Conservation (phyloP, 2,888 invertebrate species). For the Cryptus viduatorius region DNA sequence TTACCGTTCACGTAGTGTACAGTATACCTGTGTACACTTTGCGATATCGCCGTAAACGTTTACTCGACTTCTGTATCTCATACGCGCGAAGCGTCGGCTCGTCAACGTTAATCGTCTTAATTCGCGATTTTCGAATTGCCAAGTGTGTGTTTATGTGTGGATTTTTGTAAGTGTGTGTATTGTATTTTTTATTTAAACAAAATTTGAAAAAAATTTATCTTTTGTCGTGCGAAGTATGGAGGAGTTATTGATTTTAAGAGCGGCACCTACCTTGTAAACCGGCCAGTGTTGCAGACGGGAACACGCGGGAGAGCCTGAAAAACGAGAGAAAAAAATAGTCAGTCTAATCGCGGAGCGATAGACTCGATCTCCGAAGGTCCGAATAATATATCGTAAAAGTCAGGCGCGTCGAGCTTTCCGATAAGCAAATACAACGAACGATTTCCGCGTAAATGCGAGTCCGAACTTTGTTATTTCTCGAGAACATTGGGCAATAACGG, state of each 20-base stretch:
- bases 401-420: slow-evolving; percentile 32
- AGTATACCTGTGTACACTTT: slow-evolving; percentile 38
- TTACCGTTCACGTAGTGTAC: slow-evolving; percentile 29
- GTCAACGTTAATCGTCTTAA: neutral
- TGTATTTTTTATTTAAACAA: slow-evolving; percentile 13
- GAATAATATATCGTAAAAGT: slow-evolving; percentile 51
- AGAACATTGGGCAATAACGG: neutral
- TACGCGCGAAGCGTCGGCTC: neutral
- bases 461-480: slow-evolving; percentile 21
- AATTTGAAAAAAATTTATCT: neutral
- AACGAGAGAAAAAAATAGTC: slow-evolving; percentile 79
- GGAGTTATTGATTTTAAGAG: slow-evolving; percentile 18
- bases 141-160: slow-evolving; percentile 65
- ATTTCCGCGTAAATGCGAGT: slow-evolving; percentile 13
- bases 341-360: slow-evolving; percentile 25
- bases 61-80: neutral
- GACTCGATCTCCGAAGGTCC: slow-evolving; percentile 9
- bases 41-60: slow-evolving; percentile 45
- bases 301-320: slow-evolving; percentile 92
- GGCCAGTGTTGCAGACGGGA: slow-evolving; percentile 92
- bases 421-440: slow-evolving; percentile 44
- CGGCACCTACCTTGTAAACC: slow-evolving; percentile 90
- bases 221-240: neutral
- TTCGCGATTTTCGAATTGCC: slow-evolving; percentile 72
- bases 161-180: no score